Percentiles rank a stretch among this genome's conserved stretches.
Evolutionary conservation across 30 jellyfish, hydroid and myxozoan genomes (phyloP).

Genomic region (Calvadosia cruxmelitensis): DNA sequence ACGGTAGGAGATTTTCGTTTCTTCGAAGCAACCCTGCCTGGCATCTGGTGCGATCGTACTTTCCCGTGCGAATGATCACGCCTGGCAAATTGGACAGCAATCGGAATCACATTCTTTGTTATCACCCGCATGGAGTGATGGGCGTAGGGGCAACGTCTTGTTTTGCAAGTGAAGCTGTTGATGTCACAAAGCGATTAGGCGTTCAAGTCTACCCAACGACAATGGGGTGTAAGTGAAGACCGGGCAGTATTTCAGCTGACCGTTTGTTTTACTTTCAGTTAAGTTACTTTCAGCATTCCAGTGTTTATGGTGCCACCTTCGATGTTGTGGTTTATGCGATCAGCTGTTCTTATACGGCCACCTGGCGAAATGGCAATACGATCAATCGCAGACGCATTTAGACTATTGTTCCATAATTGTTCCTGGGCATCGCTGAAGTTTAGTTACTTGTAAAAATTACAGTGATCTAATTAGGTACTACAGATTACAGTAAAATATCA

Average conservation of each 20-base stretch:
- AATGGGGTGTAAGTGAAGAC: slow-evolving; percentile 7
- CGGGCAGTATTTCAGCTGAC: background rate
- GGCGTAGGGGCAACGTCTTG: slow-evolving; percentile 10
- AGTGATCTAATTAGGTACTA: too few relatives aligned
- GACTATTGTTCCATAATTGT: too few relatives aligned
- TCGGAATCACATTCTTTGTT: slow-evolving; percentile 8
- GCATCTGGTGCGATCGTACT: background rate
- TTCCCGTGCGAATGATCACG: background rate
- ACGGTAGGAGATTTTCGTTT: background rate
- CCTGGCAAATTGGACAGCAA: background rate
- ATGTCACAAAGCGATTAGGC: slow-evolving; percentile 7
- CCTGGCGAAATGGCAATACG: too few relatives aligned
- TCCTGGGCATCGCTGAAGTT: too few relatives aligned
- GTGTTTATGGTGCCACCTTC: background rate
- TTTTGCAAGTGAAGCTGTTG: slow-evolving; percentile 20
- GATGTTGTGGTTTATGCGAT: too few relatives aligned
- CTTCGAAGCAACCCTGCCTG: background rate
- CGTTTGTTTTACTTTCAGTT: background rate
- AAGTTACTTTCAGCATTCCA: background rate
- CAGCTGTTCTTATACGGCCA: too few relatives aligned
- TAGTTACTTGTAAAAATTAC: too few relatives aligned
- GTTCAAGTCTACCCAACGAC: slow-evolving; percentile 7
- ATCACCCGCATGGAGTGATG: slow-evolving; percentile 31
- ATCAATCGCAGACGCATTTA: too few relatives aligned
- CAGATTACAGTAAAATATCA: too few relatives aligned